Percentiles rank a stretch among this genome's conserved stretches.
phyloP scores from a whole-genome alignment of 2,797 vertebrate species.

The Sebastes glaucus region DNA sequence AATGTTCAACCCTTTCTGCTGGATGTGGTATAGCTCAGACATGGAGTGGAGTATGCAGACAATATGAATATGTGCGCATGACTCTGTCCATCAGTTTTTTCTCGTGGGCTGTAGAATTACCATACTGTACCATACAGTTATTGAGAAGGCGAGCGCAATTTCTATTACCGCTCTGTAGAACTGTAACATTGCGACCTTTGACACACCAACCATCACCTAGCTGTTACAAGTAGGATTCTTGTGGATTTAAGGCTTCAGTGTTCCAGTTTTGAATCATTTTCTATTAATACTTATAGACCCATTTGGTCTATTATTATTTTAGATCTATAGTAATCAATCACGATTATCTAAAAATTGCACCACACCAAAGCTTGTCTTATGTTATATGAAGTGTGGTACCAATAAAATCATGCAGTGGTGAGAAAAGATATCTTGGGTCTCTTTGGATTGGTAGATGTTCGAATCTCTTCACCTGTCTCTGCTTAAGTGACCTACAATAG shows the following conservation, averaged over 20 bases:
- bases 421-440: background rate
- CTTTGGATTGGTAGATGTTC: background rate
- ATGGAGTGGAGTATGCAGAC: no score
- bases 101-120: no score
- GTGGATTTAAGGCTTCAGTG: constrained; percentile 5
- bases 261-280: background rate
- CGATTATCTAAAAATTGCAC: background rate
- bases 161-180: no score
- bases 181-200: background rate
- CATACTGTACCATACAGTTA: no score
- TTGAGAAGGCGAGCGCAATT: fast-evolving
- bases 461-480: background rate
- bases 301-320: background rate
- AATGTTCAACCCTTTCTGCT: no score
- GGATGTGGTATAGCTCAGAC: no score
- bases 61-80: no score
- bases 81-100: no score
- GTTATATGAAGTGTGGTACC: background rate
- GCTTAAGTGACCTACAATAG: background rate
- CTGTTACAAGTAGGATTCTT: background rate
- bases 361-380: background rate
- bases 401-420: background rate
- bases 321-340: background rate
- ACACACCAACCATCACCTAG: background rate
- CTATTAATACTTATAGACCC: background rate